A percentile compares a stretch with the other conserved stretches of the same genome.
These are phyloP conservation scores for Typhlichthys eigenmanni DNA, from an alignment of 2,797 vertebrate species.

Conservation along the genomic window DNA sequence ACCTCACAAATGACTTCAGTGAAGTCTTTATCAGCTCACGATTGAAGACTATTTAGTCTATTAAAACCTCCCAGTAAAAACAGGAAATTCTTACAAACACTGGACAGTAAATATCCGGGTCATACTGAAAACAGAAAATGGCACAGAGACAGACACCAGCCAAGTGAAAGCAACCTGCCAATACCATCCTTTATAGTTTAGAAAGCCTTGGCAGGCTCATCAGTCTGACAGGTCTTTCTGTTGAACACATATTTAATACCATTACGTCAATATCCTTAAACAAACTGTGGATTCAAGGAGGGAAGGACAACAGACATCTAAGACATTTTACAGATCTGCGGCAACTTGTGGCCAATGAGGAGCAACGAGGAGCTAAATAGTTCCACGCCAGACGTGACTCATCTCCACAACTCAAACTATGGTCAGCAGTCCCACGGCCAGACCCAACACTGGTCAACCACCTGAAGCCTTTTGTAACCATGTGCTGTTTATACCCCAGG, in stretches of 20 bases:
- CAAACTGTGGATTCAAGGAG: conserved; percentile 28
- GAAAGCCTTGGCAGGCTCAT: conserved; percentile 1
- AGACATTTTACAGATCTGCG: neutral
- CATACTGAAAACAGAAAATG: too few species aligned
- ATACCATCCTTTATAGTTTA: neutral
- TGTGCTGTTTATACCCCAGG: conserved; percentile 29
- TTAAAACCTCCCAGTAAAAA: conserved; percentile 10
- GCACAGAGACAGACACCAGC: conserved; percentile 17
- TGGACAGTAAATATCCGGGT: too few species aligned
- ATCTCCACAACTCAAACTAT: conserved; percentile 41
- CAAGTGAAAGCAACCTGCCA: conserved; percentile 30
- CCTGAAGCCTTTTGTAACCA: conserved; percentile 56
- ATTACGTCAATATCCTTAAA: conserved; percentile 16
- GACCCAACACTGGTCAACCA: conserved; percentile 48
- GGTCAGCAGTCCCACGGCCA: conserved; percentile 27
- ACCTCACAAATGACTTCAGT: neutral
- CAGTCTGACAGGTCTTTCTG: conserved; percentile 18
- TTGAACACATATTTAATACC: conserved; percentile 41
- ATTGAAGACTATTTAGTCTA: neutral
- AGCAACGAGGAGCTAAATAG: conserved; percentile 11
- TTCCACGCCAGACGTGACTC: conserved; percentile 27
- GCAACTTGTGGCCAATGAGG: conserved; percentile 15
- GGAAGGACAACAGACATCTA: neutral
- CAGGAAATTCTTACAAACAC: conserved; percentile 30
- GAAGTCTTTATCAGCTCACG: conserved; percentile 2